Evolutionary conservation across 2,888 invertebrate species (phyloP).

Genomic region (Seladonia tumulorum): DNA sequence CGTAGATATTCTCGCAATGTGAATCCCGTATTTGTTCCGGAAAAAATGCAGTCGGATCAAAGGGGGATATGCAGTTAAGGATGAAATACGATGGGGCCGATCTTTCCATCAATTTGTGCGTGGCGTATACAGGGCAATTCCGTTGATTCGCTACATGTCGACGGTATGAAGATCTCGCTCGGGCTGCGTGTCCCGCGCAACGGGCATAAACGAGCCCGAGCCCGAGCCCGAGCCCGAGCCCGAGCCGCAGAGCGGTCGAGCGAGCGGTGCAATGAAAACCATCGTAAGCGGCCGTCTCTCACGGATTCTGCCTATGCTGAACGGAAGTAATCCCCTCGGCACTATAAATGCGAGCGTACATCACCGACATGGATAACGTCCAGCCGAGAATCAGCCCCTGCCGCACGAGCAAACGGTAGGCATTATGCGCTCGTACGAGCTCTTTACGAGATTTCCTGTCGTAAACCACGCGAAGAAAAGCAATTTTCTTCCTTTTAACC

Average conservation of each 20-base stretch:
- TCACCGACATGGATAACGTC: conserved; percentile 63
- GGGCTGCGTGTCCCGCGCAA: conserved; percentile 84
- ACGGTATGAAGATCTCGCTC: conserved; percentile 59
- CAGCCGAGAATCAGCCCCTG: conserved; percentile 54
- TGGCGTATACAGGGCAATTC: neutral
- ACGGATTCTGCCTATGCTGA: conserved; percentile 79
- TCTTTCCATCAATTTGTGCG: conserved; percentile 46
- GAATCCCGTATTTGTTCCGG: neutral
- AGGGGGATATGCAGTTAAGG: neutral
- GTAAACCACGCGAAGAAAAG: conserved; percentile 44
- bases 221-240: neutral
- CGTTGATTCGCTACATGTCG: conserved; percentile 24
- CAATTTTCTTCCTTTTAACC: conserved; percentile 42
- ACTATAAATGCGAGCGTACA: conserved; percentile 70
- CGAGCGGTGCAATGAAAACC: conserved; percentile 84
- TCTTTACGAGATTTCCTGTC: conserved; percentile 60
- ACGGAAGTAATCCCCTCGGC: conserved; percentile 77
- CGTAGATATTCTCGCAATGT: neutral
- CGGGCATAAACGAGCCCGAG: conserved; percentile 84
- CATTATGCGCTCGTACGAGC: conserved; percentile 51
- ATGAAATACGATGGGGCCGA: conserved; percentile 17
- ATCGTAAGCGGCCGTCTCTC: conserved; percentile 82
- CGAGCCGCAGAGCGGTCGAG: conserved; percentile 81
- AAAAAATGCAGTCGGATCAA: neutral
- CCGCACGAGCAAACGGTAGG: conserved; percentile 34